Conservation (phyloP, 1,140 invertebrate genomes). For the Aphaenogaster floridana region DNA sequence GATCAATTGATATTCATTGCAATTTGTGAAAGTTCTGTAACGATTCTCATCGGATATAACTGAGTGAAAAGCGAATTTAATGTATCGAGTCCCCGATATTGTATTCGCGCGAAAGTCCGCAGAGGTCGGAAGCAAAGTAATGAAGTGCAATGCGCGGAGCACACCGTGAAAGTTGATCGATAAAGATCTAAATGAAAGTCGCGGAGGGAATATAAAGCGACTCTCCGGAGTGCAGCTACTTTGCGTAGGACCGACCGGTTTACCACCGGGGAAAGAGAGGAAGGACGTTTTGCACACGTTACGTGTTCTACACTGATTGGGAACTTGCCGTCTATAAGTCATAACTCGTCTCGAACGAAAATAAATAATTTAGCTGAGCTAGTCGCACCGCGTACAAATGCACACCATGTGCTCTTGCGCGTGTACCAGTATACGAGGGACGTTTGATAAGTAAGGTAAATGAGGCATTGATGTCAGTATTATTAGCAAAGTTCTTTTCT, state of each 20-base stretch:
- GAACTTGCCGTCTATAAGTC: slow-evolving; percentile 53
- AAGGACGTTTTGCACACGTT: slow-evolving; percentile 50
- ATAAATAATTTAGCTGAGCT: slow-evolving; percentile 34
- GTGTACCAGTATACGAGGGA: neutral
- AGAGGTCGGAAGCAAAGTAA: slow-evolving; percentile 38
- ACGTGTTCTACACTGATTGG: slow-evolving; percentile 49
- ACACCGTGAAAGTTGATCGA: slow-evolving; percentile 74
- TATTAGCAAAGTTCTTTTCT: too few species aligned
- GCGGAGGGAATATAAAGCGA: slow-evolving; percentile 65
- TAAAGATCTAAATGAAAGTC: slow-evolving; percentile 77
- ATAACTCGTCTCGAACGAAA: slow-evolving; percentile 23
- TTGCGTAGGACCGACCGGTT: slow-evolving; percentile 72
- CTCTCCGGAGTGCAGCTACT: slow-evolving; percentile 48
- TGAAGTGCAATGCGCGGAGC: slow-evolving; percentile 61
- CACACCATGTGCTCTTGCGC: too few species aligned
- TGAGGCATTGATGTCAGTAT: too few species aligned
- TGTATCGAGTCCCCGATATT: slow-evolving; percentile 8
- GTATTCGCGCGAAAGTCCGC: slow-evolving; percentile 52
- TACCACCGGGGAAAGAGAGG: slow-evolving; percentile 49
- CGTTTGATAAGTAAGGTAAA: too few species aligned
- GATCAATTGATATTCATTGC: slow-evolving; percentile 40
- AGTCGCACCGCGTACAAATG: neutral
- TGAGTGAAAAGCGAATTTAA: slow-evolving; percentile 16
- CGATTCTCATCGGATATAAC: slow-evolving; percentile 14
- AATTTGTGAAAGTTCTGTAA: slow-evolving; percentile 31